phyloP scores from a whole-genome alignment of 2,113 vertebrate species.

The Gavialis gangeticus region DNA sequence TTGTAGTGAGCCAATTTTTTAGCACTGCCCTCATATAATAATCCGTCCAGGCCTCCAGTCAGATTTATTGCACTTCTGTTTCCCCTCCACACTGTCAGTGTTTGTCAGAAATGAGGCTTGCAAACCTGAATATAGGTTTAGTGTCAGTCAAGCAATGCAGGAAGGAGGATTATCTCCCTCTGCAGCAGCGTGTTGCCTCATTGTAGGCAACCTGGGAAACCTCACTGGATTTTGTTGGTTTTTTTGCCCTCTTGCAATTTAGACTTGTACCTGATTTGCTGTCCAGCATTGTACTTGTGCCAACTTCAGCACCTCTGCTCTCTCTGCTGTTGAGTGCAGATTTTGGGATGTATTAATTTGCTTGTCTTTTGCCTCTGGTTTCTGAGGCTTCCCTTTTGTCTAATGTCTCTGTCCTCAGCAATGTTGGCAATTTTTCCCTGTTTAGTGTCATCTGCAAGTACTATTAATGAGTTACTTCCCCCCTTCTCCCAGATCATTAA shows the following conservation, averaged over 20 bases:
- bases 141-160: conserved; percentile 22
- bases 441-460: background rate
- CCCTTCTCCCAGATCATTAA: background rate
- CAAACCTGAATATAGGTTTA: background rate
- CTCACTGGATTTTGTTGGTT: background rate
- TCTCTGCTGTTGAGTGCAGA: background rate
- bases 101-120: conserved; percentile 53
- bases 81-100: conserved; percentile 59
- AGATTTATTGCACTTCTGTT: conserved; percentile 59
- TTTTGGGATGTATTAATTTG: background rate
- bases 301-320: background rate
- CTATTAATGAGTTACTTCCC: background rate
- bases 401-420: background rate
- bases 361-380: background rate
- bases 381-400: background rate
- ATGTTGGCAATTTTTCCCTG: background rate
- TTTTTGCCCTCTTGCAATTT: background rate
- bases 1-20: conserved; percentile 55
- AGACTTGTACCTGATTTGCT: background rate
- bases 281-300: accelerated
- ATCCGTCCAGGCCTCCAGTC: conserved; percentile 55
- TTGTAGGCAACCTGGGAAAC: background rate
- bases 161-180: conserved; percentile 12
- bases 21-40: conserved; percentile 50
- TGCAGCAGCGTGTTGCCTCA: background rate